Base-by-base conservation (phyloP, 2,888 invertebrate genomes). In the Heliothis peltigera region DNA sequence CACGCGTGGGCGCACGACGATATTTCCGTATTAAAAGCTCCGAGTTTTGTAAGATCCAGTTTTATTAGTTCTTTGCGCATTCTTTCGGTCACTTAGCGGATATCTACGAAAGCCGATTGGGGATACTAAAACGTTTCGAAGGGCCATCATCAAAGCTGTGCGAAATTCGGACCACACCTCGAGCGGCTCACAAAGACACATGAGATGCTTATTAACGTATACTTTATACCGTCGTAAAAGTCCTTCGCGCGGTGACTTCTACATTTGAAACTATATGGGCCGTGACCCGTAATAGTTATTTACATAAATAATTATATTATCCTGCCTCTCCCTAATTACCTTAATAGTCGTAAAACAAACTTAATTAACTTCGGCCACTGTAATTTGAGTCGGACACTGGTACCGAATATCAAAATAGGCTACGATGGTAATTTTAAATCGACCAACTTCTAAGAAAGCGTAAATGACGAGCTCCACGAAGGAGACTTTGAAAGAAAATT, bases 121-220 rank as follows among this genome's bases (percentile, higher is more conserved):
- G 67, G 75, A 81, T 83, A 81, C 82, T 88, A 87, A 91, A 89
- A 83, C 80, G 76, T 82, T 89, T 85, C 73, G 82, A 85, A 81
- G 75, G 64, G 69, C 81, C 80, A 87, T 91, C 87, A 85, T 86
- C 89, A 84, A 82, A 80, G 63, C 69, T 76, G 79, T 89, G 90
- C 90, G 87, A 91, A 92, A 89, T 84, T 83, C 74, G 77, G 90
- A 92, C 91, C 92, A 91, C 92, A 90, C 89, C 83, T 82, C 70
- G 64, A 46, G 73, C 53, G 42, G 65, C 71, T 74, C 68, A 68
- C 52, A 67, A 28, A 64, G 66, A 70, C 77, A 80, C 64, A 69
- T 69, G 67, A 78, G 52, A 66, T 69, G 70, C 79, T 82, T 81
- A 82, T 82, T 79, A 80, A 69, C 63, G 62, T 70, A 74, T 70